A percentile compares a stretch with the other conserved stretches of the same genome.
These are phyloP conservation scores for Heptascelio sp. DNA, from an alignment of 2,888 invertebrate species.

Conservation along the genomic window DNA sequence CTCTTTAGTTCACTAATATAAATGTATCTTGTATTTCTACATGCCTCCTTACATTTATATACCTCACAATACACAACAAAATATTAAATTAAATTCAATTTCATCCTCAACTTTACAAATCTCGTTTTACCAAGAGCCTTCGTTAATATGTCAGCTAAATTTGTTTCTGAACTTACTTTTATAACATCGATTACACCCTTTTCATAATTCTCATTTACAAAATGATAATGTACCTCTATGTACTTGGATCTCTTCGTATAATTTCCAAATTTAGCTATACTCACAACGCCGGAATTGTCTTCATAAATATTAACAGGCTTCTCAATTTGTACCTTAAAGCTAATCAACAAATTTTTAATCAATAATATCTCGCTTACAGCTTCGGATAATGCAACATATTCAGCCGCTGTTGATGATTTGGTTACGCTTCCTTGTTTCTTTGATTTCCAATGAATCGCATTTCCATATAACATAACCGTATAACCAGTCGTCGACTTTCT, in stretches of 20 bases:
- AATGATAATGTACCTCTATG: constrained; percentile 5
- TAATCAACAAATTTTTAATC: background rate
- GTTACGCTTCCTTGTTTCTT: constrained; percentile 26
- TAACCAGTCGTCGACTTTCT: constrained; percentile 73
- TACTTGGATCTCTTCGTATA: constrained; percentile 6
- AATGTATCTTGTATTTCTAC: too few relatives aligned
- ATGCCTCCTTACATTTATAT: constrained; percentile 4
- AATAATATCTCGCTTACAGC: background rate
- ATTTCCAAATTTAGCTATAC: constrained; percentile 3
- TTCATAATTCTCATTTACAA: constrained; percentile 12
- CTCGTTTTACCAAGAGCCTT: background rate
- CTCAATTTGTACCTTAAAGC: background rate
- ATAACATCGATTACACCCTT: constrained; percentile 17
- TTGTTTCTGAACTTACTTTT: constrained; percentile 6
- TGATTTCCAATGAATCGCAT: constrained; percentile 59
- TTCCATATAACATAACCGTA: constrained; percentile 58
- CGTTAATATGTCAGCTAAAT: constrained; percentile 5
- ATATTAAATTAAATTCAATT: background rate
- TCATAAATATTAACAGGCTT: constrained; percentile 8
- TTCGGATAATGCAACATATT: constrained; percentile 75
- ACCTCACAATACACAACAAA: background rate
- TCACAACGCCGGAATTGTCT: background rate
- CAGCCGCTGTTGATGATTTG: constrained; percentile 70
- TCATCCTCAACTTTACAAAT: background rate
- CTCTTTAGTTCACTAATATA: background rate